These are phyloP conservation scores for Pocillopora verrucosa DNA, from an alignment of 64 coral and sea anemone genomes.

Conservation along the genomic window DNA sequence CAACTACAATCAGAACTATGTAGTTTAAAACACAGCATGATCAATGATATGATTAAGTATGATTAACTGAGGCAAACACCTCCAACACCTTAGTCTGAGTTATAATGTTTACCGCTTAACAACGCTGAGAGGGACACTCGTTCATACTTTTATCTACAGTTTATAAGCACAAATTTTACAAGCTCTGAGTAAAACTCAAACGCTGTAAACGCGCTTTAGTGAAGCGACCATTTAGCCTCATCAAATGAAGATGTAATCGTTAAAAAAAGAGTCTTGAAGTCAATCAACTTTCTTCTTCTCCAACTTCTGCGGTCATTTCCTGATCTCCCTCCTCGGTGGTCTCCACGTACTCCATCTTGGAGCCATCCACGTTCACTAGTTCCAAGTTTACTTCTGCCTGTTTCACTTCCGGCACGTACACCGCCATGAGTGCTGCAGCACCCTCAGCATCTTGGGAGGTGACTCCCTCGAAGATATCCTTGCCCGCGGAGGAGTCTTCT, in stretches of 20 bases:
- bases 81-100: too few relatives aligned
- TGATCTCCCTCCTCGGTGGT: conserved; percentile 49
- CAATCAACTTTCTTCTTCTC: conserved; percentile 47
- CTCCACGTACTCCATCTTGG: conserved; percentile 66
- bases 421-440: conserved; percentile 68
- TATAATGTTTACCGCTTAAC: too few relatives aligned
- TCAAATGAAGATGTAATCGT: background rate
- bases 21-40: too few relatives aligned
- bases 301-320: conserved; percentile 52
- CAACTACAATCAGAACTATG: too few relatives aligned
- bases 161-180: background rate
- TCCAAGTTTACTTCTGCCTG: conserved; percentile 51
- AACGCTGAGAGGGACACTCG: background rate
- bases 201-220: background rate
- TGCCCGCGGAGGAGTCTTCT: conserved; percentile 54
- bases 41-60: too few relatives aligned
- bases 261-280: background rate
- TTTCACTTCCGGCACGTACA: conserved; percentile 73
- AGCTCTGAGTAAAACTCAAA: background rate
- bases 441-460: conserved; percentile 62
- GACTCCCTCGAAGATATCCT: conserved; percentile 79
- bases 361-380: conserved; percentile 64
- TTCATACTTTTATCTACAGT: background rate
- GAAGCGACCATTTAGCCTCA: background rate
- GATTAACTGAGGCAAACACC: too few relatives aligned